Conservation (phyloP, 2,797 vertebrate genomes). For the Malurus leucopterus region DNA sequence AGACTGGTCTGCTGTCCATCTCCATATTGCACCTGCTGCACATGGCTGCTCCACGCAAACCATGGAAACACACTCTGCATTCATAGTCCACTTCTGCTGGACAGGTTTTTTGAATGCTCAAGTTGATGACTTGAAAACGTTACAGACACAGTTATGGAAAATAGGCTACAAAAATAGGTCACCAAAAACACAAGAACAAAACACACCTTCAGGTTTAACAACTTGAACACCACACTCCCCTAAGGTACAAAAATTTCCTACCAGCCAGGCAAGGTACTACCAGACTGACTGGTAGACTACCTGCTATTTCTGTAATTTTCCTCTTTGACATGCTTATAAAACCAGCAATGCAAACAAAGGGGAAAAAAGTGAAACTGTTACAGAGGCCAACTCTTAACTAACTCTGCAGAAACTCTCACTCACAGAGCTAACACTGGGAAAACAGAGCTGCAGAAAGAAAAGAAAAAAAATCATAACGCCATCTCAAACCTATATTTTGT, state of each 20-base stretch:
- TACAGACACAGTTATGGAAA: neutral
- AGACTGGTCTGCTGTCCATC: rapidly evolving
- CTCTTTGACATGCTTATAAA: neutral
- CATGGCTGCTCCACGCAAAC: neutral
- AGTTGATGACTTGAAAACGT: neutral
- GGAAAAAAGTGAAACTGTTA: neutral
- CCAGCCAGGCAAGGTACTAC: neutral
- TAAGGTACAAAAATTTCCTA: neutral
- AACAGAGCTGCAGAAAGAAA: neutral
- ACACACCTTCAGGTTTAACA: neutral
- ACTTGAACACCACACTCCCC: neutral
- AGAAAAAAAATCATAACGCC: neutral
- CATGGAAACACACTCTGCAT: neutral
- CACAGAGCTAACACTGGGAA: neutral
- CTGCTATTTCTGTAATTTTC: neutral
- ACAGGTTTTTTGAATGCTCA: neutral
- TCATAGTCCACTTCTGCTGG: neutral
- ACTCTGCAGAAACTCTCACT: neutral
- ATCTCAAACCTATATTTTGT: neutral
- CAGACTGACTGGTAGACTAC: neutral
- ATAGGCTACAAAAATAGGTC: neutral
- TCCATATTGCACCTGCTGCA: rapidly evolving
- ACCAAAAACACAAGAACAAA: neutral
- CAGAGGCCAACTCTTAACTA: neutral
- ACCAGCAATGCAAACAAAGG: neutral